phyloP scores from a whole-genome alignment of 2,797 vertebrate species.

The Amazonetta brasiliensis region DNA sequence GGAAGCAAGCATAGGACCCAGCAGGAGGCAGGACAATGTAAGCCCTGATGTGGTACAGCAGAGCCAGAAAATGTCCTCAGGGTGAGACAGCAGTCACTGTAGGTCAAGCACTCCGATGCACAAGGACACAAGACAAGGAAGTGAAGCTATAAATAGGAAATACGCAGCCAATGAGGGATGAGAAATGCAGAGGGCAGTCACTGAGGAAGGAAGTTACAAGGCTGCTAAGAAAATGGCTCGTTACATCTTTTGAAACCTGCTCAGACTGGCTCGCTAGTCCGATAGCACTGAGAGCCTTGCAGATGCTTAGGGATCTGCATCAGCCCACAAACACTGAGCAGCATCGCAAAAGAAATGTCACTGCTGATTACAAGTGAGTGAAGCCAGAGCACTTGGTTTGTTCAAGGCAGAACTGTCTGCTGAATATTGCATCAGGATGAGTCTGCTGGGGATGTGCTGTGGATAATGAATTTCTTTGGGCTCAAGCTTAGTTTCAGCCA shows the following conservation, averaged over 20 bases:
- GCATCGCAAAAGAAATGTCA: not conserved
- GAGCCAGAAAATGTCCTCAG: not conserved
- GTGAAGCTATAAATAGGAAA: slow-evolving; percentile 41
- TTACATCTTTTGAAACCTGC: not conserved
- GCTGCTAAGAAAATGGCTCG: slow-evolving; percentile 16
- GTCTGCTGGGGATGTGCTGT: not conserved
- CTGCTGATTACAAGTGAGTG: not conserved
- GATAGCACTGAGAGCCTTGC: not conserved
- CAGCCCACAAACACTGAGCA: not conserved
- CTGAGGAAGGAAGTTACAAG: slow-evolving; percentile 48
- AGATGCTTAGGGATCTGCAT: not conserved
- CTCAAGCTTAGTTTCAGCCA: not conserved
- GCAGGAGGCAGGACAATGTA: not conserved
- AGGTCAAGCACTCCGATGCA: slow-evolving; percentile 21
- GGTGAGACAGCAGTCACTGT: not conserved
- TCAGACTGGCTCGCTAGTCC: not conserved
- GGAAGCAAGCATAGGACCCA: not conserved
- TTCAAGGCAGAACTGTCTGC: not conserved
- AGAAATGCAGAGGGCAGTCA: not conserved
- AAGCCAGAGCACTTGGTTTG: slow-evolving; percentile 4
- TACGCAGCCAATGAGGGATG: not conserved
- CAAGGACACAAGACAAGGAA: slow-evolving; percentile 18
- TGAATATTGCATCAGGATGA: not conserved
- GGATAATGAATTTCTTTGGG: not conserved
- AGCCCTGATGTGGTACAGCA: not conserved